phyloP scores from a whole-genome alignment of 2,888 invertebrate genomes.

The Xylocampa areola region DNA sequence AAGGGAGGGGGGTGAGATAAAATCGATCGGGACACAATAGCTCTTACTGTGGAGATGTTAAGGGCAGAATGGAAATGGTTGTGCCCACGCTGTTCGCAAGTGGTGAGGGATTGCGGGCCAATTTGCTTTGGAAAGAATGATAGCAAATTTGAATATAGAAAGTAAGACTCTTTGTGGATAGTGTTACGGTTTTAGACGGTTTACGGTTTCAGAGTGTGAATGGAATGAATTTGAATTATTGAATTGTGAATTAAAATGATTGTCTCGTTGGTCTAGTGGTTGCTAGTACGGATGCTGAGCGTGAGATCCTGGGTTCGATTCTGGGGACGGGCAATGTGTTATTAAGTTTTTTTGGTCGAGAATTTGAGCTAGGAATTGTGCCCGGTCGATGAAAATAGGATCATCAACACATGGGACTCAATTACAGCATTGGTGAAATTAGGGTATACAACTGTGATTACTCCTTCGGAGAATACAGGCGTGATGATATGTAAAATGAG shows the following conservation, averaged over 20 bases:
- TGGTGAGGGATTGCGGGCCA: slow-evolving; percentile 47
- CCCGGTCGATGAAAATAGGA: too few species aligned
- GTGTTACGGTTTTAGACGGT: slow-evolving; percentile 12
- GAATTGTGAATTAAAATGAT: not conserved
- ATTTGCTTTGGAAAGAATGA: slow-evolving; percentile 40
- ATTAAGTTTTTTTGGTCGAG: too few species aligned
- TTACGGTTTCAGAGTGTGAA: slow-evolving; percentile 3
- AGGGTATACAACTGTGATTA: too few species aligned
- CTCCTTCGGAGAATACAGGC: too few species aligned
- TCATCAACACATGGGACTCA: too few species aligned
- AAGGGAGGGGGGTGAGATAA: slow-evolving; percentile 41
- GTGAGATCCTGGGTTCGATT: too few species aligned
- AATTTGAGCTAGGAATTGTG: too few species aligned
- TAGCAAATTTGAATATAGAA: slow-evolving; percentile 46
- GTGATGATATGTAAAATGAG: too few species aligned
- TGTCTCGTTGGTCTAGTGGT: too few species aligned
- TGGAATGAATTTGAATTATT: not conserved
- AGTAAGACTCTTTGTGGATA: slow-evolving; percentile 3
- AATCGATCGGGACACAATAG: slow-evolving; percentile 64
- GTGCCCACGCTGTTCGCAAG: slow-evolving; percentile 32
- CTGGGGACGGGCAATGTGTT: too few species aligned
- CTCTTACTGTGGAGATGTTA: slow-evolving; percentile 45
- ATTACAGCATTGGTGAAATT: too few species aligned
- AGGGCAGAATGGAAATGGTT: slow-evolving; percentile 41
- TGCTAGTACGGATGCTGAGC: too few species aligned